Evolutionary conservation across 2,888 invertebrate genomes (phyloP).

Genomic region (Euplagia quadripunctaria): DNA sequence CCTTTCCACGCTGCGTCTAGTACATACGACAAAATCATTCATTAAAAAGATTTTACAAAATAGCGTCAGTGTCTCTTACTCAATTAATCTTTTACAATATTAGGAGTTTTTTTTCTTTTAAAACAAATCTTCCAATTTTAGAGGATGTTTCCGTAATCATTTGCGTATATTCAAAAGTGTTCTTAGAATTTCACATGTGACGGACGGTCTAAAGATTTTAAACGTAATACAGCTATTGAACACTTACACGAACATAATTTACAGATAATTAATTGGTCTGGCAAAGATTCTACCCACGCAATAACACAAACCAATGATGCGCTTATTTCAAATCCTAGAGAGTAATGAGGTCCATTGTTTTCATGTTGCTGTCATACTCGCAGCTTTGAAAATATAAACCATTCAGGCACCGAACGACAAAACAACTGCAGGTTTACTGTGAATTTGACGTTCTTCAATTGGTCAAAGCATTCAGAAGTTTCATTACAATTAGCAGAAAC

Average conservation of each 20-base stretch:
- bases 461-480: neutral
- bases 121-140: neutral
- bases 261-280: neutral
- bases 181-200: neutral
- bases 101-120: neutral
- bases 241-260: neutral
- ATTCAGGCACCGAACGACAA: neutral
- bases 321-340: neutral
- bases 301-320: neutral
- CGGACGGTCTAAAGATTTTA: neutral
- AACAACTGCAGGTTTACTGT: neutral
- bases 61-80: too few species aligned
- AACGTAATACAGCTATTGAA: neutral
- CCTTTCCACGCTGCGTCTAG: too few species aligned
- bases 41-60: too few species aligned
- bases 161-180: neutral
- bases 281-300: neutral
- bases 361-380: neutral
- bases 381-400: neutral
- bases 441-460: neutral
- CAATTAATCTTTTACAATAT: neutral
- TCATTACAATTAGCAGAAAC: too few species aligned
- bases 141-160: neutral
- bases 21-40: too few species aligned
- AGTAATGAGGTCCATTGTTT: conserved; percentile 6